These are phyloP conservation scores for Bergia sp. DNA, from an alignment of 92 coral and sea anemone genomes.

Conservation along the genomic window DNA sequence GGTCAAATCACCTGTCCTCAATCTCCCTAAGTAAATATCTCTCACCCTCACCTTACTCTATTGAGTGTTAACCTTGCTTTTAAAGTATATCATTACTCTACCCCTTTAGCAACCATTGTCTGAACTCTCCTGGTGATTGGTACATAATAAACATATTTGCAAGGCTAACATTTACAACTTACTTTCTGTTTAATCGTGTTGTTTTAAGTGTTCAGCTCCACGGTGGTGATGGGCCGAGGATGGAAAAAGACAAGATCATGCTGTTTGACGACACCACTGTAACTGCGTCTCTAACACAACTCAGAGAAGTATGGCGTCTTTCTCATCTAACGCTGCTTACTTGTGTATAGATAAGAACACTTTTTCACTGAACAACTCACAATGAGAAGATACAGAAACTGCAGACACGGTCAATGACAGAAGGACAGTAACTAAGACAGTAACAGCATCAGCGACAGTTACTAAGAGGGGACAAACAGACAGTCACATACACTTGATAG, in stretches of 20 bases:
- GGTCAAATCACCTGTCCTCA: slow-evolving; percentile 87
- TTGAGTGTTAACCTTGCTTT: neutral
- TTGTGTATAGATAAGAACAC: neutral
- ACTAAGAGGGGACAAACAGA: neutral
- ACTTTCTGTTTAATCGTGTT: neutral
- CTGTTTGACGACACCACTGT: slow-evolving; percentile 88
- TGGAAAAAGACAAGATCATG: slow-evolving; percentile 84
- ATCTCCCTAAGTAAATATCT: slow-evolving; percentile 86
- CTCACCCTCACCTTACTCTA: neutral
- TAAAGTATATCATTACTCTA: neutral
- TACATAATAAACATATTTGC: neutral
- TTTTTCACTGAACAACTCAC: too few relatives aligned
- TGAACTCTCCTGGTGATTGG: neutral
- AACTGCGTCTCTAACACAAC: slow-evolving; percentile 79
- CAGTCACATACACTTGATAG: neutral
- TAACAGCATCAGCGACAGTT: neutral
- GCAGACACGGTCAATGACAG: too few relatives aligned
- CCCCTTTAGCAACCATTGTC: slow-evolving; percentile 56
- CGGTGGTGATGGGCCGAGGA: slow-evolving; percentile 89
- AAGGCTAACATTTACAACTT: neutral
- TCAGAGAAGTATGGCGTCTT: slow-evolving; percentile 77
- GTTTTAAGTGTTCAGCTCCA: slow-evolving; percentile 72
- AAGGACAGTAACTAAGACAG: neutral
- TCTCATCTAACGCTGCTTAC: neutral
- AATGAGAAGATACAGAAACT: too few relatives aligned